Base-by-base conservation (phyloP, 2,888 invertebrate genomes). In the Hirtodrosophila alboralis region DNA sequence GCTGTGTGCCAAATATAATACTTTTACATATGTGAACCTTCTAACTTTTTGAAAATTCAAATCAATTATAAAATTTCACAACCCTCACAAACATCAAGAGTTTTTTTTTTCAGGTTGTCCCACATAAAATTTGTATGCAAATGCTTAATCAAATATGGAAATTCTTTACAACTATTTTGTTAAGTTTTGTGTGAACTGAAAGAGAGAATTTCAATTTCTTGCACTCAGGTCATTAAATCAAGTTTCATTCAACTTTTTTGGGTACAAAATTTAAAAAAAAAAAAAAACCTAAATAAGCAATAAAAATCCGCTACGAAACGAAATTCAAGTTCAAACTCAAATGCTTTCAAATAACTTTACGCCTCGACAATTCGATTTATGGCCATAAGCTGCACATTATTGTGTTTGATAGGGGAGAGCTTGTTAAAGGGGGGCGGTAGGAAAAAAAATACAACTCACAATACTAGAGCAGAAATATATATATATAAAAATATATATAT, bases 281-380 rank as follows among this genome's bases (percentile, higher is more conserved):
- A 12, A 21, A 1, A 28, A 21, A 14, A 26, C 10, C 7, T 8
- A 34, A 31, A 38, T 13, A 38, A 31, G 2, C 10, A 47, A 33
- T 10, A 37, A n/a, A 26, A 52, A 62, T 56, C 26, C 38, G 36
- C 21, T 14, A 28, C 53, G 7, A 44, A 57, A 59, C 36, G 26
- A 26, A 65, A 81, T 77, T 78, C 78, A 79, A 79, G 78, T 85
- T 79, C 78, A 79, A 75, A 83, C 43, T 43, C 30, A 65, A 74
- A 65, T 62, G 59, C 61, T 67, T 65, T 79, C 61, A 47, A 51
- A 71, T 62, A 41, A 64, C 54, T 76, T 83, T 56, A 76, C 84
- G 79, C 86, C 62, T 84, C 79, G 73, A 33, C 54, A 51, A 69
- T 52, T 72, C 79, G 61, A 66, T 79, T 79, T 84, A 75, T 83